Base-by-base conservation (phyloP, 2,888 invertebrate species). In the Diarsia brunnea region DNA sequence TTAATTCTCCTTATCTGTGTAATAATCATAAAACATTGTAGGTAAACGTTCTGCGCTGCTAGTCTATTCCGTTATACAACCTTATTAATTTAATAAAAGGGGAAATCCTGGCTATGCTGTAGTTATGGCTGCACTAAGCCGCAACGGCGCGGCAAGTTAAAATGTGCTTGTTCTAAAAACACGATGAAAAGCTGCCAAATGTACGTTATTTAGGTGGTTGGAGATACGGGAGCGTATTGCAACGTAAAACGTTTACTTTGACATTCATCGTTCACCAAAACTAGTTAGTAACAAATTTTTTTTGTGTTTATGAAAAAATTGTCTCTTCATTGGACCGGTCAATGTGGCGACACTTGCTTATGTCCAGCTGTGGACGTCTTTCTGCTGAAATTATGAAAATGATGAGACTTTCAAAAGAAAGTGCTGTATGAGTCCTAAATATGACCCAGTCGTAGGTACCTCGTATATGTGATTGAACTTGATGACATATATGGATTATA, bases 151-250 rank as follows among this genome's bases (percentile, higher is more conserved):
- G 86, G 89, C 87, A 86, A 91, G 90, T 92, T 92, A 91, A 92
- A 93, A 91, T 90, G 91, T 89, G 91, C 92, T 92, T 92, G 92
- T 92, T 92, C 92, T 93, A 92, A 93, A 93, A 94, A 93, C 92
- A 90, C 86, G 88, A 89, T 87, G 90, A 90, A 90, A 89, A 88
- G 83, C 91, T 92, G 93, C 93, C 93, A 94, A 94, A 93, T 93
- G 90, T 90, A 87, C 87, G 91, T 90, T 90, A 91, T 91, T 91
- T 90, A 87, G 84, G 68, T 75, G 53, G 27, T 16, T 31, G 67
- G 84, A 90, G 74, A 90, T 70, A 92, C 86, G 84, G 74, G 5
- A 24, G 1, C 24, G 12, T 24, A 49, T 65, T 65, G 24, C 53
- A n/a, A 14, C 19, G 0, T 1, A 4, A 31, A 58, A 63, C 76